These are phyloP conservation scores for Fragum fragum DNA, from an alignment of 2,888 invertebrate genomes.

Conservation along the genomic window DNA sequence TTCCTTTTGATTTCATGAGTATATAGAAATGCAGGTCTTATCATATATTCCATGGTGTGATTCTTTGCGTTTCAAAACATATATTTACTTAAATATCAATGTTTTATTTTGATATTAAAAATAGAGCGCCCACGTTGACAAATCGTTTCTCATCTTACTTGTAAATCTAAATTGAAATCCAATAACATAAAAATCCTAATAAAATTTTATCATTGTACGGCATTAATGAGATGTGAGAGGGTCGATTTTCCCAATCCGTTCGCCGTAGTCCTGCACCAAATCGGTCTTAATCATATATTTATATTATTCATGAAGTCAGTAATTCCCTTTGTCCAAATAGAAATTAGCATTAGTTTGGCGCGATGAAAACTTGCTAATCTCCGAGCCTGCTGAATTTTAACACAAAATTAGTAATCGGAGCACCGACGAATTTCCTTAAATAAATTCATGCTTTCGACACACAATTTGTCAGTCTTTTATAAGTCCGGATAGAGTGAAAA, in stretches of 20 bases:
- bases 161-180: conserved; percentile 3
- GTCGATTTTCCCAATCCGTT: conserved; percentile 49
- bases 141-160: background rate
- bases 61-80: no score
- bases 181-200: conserved; percentile 31
- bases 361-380: conserved; percentile 75
- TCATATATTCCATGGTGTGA: no score
- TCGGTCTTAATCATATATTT: conserved; percentile 75
- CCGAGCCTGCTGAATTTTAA: conserved; percentile 76
- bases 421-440: conserved; percentile 66
- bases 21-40: no score
- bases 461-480: conserved; percentile 70
- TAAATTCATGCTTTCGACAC: conserved; percentile 75
- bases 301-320: conserved; percentile 77
- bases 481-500: conserved; percentile 52
- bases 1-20: no score
- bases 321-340: conserved; percentile 78
- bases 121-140: no score
- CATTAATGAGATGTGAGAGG: conserved; percentile 33
- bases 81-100: no score
- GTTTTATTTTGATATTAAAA: no score
- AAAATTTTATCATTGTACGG: background rate
- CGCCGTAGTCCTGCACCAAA: conserved; percentile 58
- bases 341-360: conserved; percentile 77
- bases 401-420: conserved; percentile 76